Evolutionary conservation across 2,113 vertebrate species (phyloP).

Genomic region (Tiliqua scincoides): DNA sequence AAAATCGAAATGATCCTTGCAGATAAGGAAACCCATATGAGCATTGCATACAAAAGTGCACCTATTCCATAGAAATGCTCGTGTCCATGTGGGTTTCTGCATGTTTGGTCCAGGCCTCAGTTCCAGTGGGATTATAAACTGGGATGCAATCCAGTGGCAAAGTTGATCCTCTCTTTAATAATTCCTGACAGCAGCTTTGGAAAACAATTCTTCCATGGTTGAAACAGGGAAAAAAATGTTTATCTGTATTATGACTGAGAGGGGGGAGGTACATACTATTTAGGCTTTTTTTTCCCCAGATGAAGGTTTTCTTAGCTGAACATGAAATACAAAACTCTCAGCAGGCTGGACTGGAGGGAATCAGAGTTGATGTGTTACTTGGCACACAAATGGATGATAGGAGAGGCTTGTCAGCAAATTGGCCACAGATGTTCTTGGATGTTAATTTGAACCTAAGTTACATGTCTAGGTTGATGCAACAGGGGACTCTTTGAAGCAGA

Average conservation of each 20-base stretch:
- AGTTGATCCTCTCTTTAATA: background rate
- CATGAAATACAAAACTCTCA: background rate
- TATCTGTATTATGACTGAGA: background rate
- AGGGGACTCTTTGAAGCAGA: conserved; percentile 31
- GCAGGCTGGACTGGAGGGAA: background rate
- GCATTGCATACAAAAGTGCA: too few species aligned
- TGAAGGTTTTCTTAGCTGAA: background rate
- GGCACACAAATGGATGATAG: background rate
- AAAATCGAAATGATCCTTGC: too few species aligned
- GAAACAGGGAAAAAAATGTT: background rate
- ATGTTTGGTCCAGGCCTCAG: background rate
- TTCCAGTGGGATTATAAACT: background rate
- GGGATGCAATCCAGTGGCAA: background rate
- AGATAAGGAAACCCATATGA: too few species aligned
- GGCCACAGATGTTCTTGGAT: background rate
- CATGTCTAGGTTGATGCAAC: background rate
- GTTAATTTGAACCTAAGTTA: conserved; percentile 2
- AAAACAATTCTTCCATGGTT: background rate
- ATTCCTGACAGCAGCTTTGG: background rate
- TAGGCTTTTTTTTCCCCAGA: background rate
- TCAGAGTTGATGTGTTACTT: background rate
- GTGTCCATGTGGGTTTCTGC: too few species aligned
- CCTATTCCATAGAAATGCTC: too few species aligned
- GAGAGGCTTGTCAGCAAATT: background rate
- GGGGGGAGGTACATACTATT: background rate